These are phyloP conservation scores for Phymatocera aterrima DNA, from an alignment of 2,888 invertebrate genomes.

Conservation along the genomic window DNA sequence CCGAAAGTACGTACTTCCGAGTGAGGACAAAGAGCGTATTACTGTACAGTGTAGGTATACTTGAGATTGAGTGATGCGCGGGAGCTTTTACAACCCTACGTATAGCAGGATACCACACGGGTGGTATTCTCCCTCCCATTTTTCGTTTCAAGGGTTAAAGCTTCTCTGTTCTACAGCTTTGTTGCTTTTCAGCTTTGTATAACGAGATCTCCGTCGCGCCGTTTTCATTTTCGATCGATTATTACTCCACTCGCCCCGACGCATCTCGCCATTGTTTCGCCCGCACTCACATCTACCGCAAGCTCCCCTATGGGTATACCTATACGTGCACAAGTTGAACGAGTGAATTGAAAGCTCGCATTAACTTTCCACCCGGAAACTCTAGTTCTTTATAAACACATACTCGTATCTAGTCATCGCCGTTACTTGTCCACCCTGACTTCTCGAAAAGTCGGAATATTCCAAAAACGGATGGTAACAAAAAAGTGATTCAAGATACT, in stretches of 20 bases:
- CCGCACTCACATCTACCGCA: too few species aligned
- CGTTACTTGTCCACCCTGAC: not conserved
- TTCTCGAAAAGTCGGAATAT: not conserved
- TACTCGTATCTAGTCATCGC: not conserved
- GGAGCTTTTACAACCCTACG: constrained; percentile 31
- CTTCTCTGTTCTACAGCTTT: constrained; percentile 12
- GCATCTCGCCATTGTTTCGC: not conserved
- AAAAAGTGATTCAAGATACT: not conserved
- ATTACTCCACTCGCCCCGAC: too few species aligned
- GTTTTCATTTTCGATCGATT: constrained; percentile 32
- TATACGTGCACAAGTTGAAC: not conserved
- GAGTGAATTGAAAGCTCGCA: not conserved
- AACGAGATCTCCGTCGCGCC: constrained; percentile 25
- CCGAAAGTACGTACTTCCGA: constrained; percentile 3
- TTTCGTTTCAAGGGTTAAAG: constrained; percentile 16
- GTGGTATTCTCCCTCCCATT: not conserved
- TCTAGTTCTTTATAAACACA: not conserved
- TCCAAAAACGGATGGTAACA: not conserved
- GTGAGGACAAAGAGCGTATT: not conserved
- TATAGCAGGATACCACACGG: not conserved
- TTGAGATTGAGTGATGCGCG: constrained; percentile 10
- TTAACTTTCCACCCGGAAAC: not conserved
- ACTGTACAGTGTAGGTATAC: not conserved
- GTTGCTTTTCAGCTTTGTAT: constrained; percentile 28
- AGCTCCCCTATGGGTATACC: too few species aligned